Base-by-base conservation (phyloP, 2,888 invertebrate genomes). In the Harpalus rufipes region DNA sequence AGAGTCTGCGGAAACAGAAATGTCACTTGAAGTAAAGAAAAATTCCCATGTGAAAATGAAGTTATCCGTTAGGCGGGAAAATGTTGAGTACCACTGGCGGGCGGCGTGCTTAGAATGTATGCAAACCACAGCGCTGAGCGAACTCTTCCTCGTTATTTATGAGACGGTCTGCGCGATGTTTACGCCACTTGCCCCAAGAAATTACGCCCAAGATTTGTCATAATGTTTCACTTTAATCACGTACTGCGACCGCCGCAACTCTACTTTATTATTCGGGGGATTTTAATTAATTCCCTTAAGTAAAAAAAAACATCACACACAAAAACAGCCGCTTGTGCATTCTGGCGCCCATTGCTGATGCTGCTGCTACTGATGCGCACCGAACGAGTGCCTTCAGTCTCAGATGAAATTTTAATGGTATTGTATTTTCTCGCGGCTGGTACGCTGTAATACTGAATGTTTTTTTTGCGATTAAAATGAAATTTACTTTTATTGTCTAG, bases 161-260 rank as follows among this genome's bases (percentile, higher is more conserved):
- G 74, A 74, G 74, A 74, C 74, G 74, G 74, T 74, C 74, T 18
- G 56, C 10, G 39, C 51, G 56, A 25, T 82, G 83, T 83, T 83
- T 83, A 83, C 83, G 83, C 83, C 83, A 83, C 76, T 83, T 83
- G 83, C 61, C 83, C 83, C 76, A 59, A 76, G 83, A 83, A 83
- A 83, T 83, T 83, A 83, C 83, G 74, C 63, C 83, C 59, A 76
- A 83, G 83, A 83, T 83, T 83, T 83, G 83, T 83, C 83, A 83
- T 83, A 83, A 74, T 83, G 74, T 83, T 76, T 21, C 74, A 61
- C 61, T 83, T 61, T 76, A 76, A 74, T 59, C 83, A 83, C 74
- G 44, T 61, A n/a, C 82, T 82, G 65, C 32, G 12, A 7, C 63
- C 51, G 51, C 18, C 68, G 68, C 12, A 68, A 68, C 51, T 74